Base-by-base conservation (phyloP, 53 echinoderm and acorn worm species). In the Temnopleurus reevesii region DNA sequence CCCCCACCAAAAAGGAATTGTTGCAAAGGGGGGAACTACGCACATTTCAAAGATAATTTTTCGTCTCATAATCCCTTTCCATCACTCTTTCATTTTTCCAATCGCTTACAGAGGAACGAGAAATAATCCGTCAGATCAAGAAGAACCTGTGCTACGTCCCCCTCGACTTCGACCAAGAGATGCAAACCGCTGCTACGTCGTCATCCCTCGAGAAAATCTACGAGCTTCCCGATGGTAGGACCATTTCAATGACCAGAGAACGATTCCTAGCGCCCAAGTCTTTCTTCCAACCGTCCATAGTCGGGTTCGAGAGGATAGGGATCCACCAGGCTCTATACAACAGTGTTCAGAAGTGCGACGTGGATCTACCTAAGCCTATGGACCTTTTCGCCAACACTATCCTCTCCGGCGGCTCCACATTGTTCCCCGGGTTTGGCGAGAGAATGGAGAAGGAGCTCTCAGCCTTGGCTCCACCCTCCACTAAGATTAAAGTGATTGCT, bases 251-350 rank as follows among this genome's bases (percentile, higher is more conserved):
- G n/a, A n/a, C n/a, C 77, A 89, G 58, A 17, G 89, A 89, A 55
- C 84, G 94, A 47, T 94, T 94, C 93, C 91, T 93, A 28, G 91
- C 91, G 63, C 91, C 95, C 24, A 93, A 95, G 87, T 89, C 91
- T 23, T 65, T 95, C 17, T 84, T 95, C 81, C 95, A 95, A 54
- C 95, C 95, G 5, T 90, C 92, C 55, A 87, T 95, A 82, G 59
- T 95, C 35, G 92, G 92, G 10, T 60, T 55, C 51, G 64, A 89
- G 66, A 76, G 90, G 82, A 90, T 93, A 34, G 95, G 95, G 18
- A 95, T 95, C 89, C 95, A 95, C 21, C 93, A 95, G 76, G 92
- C 93, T 58, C 92, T 93, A 53, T 95, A 93, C 81, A 89, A 89
- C 79, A 93, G 92, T 63, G 92, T 95, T 90, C 83, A 86, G 90